phyloP scores from a whole-genome alignment of 2,888 invertebrate genomes.

The Saturnia pavonia region DNA sequence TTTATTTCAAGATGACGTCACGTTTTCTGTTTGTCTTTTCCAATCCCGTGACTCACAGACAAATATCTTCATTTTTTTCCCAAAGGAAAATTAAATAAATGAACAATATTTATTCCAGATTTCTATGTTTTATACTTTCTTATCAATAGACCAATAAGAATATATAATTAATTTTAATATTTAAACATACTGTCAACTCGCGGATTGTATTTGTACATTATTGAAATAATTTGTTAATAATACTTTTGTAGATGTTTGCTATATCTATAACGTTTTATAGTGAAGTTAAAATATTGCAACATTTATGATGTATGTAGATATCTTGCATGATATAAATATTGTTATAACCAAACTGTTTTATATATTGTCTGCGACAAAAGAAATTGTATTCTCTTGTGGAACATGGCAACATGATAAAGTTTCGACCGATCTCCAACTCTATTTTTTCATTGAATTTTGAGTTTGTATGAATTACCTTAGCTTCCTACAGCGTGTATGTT shows the following conservation, averaged over 20 bases:
- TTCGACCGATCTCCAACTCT: neutral
- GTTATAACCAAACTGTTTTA: neutral
- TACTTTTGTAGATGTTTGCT: conserved; percentile 7
- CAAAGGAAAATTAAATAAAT: too few relatives aligned
- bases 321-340: neutral
- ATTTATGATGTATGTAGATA: neutral
- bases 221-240: neutral
- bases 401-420: neutral
- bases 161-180: too few relatives aligned
- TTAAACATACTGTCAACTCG: too few relatives aligned
- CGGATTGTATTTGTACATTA: conserved; percentile 3
- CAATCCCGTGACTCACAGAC: too few relatives aligned
- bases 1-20: too few relatives aligned
- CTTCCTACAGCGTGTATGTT: neutral
- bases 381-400: neutral
- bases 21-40: too few relatives aligned
- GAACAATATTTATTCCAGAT: too few relatives aligned
- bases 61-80: too few relatives aligned
- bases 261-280: conserved; percentile 8
- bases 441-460: neutral
- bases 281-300: neutral
- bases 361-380: neutral
- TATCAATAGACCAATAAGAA: too few relatives aligned
- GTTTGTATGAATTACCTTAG: neutral
- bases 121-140: too few relatives aligned